These are phyloP conservation scores for Rhipidura dahli DNA, from an alignment of 2,113 vertebrate genomes.

Conservation along the genomic window DNA sequence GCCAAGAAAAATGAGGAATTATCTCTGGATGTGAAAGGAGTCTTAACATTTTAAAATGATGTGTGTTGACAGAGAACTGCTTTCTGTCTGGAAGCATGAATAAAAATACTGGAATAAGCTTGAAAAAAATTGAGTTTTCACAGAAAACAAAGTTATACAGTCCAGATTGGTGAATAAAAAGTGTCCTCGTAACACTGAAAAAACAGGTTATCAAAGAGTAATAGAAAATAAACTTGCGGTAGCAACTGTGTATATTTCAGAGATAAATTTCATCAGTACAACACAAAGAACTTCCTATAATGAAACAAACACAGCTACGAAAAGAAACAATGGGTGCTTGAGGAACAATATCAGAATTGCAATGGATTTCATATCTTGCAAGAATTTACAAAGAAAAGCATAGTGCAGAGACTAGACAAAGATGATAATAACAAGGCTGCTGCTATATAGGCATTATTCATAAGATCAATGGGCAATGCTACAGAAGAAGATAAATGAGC, in stretches of 20 bases:
- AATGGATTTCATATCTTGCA: neutral
- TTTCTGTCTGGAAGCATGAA: neutral
- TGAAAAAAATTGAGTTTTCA: neutral
- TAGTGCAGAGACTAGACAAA: neutral
- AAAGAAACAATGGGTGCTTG: neutral
- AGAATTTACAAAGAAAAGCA: neutral
- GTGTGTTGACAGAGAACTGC: neutral
- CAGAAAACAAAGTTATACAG: neutral
- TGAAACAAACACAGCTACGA: neutral
- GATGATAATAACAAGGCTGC: neutral
- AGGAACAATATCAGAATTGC: neutral
- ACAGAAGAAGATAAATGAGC: neutral
- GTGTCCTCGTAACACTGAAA: neutral
- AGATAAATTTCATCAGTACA: neutral
- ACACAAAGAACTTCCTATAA: neutral
- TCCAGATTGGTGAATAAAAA: neutral
- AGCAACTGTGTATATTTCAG: neutral
- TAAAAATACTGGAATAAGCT: neutral
- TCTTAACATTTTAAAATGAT: neutral
- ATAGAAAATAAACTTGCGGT: neutral
- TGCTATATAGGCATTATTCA: neutral
- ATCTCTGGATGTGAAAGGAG: neutral
- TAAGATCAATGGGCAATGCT: neutral
- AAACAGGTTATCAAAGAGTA: neutral
- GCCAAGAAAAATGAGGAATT: neutral